phyloP scores from a whole-genome alignment of 2,797 vertebrate species.

The Lepidocolaptes lacrymiger region DNA sequence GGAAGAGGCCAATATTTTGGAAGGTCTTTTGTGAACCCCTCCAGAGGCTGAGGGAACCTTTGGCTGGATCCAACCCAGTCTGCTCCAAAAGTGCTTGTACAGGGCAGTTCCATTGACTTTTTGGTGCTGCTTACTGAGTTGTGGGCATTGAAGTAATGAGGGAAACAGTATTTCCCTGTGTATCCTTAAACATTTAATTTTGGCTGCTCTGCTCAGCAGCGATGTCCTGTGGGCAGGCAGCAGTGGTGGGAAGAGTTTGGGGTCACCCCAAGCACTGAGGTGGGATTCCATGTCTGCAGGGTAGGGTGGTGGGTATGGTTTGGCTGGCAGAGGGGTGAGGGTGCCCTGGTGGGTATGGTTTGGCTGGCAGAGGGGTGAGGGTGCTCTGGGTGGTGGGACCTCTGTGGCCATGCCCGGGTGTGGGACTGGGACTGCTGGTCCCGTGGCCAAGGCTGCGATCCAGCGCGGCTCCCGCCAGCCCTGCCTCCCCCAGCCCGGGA shows the following conservation, averaged over 20 bases:
- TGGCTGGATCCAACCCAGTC: background rate
- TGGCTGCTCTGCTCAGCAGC: rapidly evolving
- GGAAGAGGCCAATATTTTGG: rapidly evolving
- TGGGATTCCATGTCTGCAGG: background rate
- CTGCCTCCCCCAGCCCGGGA: conserved; percentile 40
- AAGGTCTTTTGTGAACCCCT: background rate
- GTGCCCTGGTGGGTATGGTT: rapidly evolving
- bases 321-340: background rate
- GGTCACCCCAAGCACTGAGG: rapidly evolving
- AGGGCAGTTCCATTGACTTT: rapidly evolving
- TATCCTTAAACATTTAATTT: background rate
- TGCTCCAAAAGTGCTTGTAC: rapidly evolving
- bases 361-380: background rate
- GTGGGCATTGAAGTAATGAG: rapidly evolving
- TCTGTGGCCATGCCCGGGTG: rapidly evolving
- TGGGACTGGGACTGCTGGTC: background rate
- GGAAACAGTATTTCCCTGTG: rapidly evolving
- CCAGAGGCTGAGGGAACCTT: background rate
- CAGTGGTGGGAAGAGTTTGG: rapidly evolving
- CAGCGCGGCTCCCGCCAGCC: background rate
- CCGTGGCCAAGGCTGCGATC: background rate
- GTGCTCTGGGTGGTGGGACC: background rate
- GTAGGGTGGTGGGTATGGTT: rapidly evolving
- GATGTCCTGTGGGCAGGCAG: rapidly evolving
- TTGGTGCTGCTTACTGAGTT: background rate